phyloP scores from a whole-genome alignment of 2,888 invertebrate genomes.

The Drosophila anomalata region DNA sequence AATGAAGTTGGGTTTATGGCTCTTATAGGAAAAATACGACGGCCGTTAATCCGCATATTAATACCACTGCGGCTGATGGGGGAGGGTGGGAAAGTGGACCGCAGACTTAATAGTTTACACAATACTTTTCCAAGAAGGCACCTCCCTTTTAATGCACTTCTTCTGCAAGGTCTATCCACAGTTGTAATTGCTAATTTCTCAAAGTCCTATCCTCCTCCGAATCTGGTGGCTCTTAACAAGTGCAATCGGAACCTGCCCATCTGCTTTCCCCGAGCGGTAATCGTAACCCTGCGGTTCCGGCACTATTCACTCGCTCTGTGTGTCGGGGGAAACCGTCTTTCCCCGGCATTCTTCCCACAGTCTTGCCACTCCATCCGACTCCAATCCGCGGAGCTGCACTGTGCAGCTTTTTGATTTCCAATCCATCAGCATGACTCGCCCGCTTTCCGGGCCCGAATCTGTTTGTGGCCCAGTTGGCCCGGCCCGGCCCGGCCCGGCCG shows the following conservation, averaged over 20 bases:
- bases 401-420: conserved; percentile 35
- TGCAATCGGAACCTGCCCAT: too few species aligned
- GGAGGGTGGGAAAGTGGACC: not conserved
- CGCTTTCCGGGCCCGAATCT: conserved; percentile 19
- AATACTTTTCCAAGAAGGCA: too few species aligned
- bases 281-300: too few species aligned
- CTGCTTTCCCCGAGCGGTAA: not conserved
- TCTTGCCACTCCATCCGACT: conserved; percentile 6
- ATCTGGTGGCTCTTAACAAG: too few species aligned
- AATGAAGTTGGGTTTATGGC: conserved; percentile 31
- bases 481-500: not conserved
- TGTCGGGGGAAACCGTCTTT: too few species aligned
- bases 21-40: conserved; percentile 14
- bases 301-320: too few species aligned
- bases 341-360: conserved; percentile 33
- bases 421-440: conserved; percentile 44
- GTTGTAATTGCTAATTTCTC: too few species aligned
- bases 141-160: too few species aligned
- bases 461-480: conserved; percentile 4
- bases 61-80: not conserved
- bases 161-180: too few species aligned
- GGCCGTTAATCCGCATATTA: not conserved
- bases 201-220: too few species aligned
- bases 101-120: not conserved
- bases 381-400: conserved; percentile 12